Base-by-base conservation (phyloP, 1,140 invertebrate genomes). In the Steinernema feltiae region DNA sequence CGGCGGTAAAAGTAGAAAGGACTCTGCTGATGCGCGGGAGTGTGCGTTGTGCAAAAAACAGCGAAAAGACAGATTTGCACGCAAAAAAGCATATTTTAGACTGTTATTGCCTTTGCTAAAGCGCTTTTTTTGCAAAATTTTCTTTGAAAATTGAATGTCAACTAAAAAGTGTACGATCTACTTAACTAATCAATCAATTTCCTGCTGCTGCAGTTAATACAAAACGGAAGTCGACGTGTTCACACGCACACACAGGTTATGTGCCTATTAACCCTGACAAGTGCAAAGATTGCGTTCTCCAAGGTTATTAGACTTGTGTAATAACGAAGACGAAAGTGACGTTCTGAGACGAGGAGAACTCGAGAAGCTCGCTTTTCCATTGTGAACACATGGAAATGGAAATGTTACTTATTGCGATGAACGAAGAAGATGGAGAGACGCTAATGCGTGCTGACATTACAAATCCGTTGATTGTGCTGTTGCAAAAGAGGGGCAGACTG, bases 241-340 rank as follows among this genome's bases (percentile, higher is more conserved):
- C 35, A 18, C 35, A 41, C 53, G n/a, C 24, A 15, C 7, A 7
- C 53, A 27, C 53, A 21, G 2, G 7, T 27, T 27, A 17, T 63
- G 7, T 41, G 53, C 53, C 53, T 63, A 63, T 63, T 63, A 63
- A 63, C 53, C 53, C 53, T 63, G 12, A 63, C 53, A 63, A 63
- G 53, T 63, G 53, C 53, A 21, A 63, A 41, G 35, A 41, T 41
- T 41, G 35, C 35, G 35, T 41, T 41, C 41, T n/a, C 24, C 53
- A 63, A 63, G 53, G 53, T 7, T 30, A 73, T 0, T n/a, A n/a
- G n/a, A n/a, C n/a, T n/a, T 73, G 30, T 69, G 30, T 73, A 35
- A 48, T 21, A 41, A 18, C 48, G 21, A 46, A 32, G 35, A 41
- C 41, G n/a, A n/a, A 32, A 71, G 70, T 24, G 30, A 29, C 24